Evolutionary conservation across 2,888 invertebrate species (phyloP).

Genomic region (Hyles lineata): DNA sequence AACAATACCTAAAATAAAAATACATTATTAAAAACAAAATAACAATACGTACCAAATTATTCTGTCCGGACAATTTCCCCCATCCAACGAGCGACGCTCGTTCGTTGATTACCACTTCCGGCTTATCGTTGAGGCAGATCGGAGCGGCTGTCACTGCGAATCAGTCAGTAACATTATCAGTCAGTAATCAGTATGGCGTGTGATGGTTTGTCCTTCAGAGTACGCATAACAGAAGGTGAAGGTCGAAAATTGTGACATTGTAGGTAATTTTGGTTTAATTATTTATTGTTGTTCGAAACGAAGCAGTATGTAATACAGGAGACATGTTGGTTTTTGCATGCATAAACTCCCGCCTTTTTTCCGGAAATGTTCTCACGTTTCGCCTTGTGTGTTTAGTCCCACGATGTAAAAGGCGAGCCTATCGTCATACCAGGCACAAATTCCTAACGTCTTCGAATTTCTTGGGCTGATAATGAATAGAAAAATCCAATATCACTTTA

Average conservation of each 20-base stretch:
- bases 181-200: conserved; percentile 8
- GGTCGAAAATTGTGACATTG: conserved; percentile 9
- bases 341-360: too few relatives aligned
- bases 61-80: conserved; percentile 88
- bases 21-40: conserved; percentile 32
- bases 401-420: too few relatives aligned
- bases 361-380: too few relatives aligned
- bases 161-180: conserved; percentile 46
- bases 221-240: conserved; percentile 33
- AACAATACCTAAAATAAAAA: conserved; percentile 11
- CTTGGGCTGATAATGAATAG: too few relatives aligned
- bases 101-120: conserved; percentile 86
- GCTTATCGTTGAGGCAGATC: conserved; percentile 89
- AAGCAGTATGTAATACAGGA: too few relatives aligned
- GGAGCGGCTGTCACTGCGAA: conserved; percentile 90
- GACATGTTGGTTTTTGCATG: too few relatives aligned
- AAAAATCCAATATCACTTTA: too few relatives aligned
- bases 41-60: conserved; percentile 70
- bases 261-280: neutral
- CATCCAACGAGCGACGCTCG: conserved; percentile 88
- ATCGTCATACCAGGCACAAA: too few relatives aligned
- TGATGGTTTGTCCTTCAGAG: conserved; percentile 18
- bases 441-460: too few relatives aligned
- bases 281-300: too few relatives aligned
- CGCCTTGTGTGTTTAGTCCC: too few relatives aligned